Percentiles rank a stretch among this genome's conserved stretches.
Evolutionary conservation across 1,140 invertebrate species (phyloP).

Genomic region (Leucophenga varia): DNA sequence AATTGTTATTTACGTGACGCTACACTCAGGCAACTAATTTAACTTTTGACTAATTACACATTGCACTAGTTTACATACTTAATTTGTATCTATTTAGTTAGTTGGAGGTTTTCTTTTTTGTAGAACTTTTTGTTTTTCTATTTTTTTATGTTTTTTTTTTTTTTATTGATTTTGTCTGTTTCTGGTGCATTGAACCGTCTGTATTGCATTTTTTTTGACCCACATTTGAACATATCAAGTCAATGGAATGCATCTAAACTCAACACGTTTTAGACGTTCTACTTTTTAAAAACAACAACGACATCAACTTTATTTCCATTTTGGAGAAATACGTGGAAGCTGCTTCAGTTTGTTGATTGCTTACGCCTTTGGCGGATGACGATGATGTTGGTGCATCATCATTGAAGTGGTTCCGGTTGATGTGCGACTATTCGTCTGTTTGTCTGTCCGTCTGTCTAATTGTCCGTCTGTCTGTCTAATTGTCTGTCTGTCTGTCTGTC

Average conservation of each 20-base stretch:
- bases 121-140: conserved; percentile 4
- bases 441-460: conserved; percentile 1
- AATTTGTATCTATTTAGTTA: no score
- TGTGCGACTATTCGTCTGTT: no score
- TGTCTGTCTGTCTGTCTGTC: conserved; percentile 9
- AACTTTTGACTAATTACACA: conserved; percentile 11
- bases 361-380: no score
- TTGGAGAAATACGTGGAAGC: no score
- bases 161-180: conserved; percentile 13
- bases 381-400: no score
- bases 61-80: no score
- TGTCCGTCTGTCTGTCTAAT: conserved; percentile 1
- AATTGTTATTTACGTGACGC: background rate
- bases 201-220: conserved; percentile 12
- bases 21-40: background rate
- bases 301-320: no score
- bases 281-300: no score
- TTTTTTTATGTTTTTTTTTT: background rate
- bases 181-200: conserved; percentile 19
- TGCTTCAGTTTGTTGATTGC: conserved; percentile 9
- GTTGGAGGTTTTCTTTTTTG: no score
- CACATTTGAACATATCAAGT: conserved; percentile 15
- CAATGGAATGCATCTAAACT: no score
- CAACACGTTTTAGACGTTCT: no score
- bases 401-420: no score